phyloP scores from a whole-genome alignment of 2,113 vertebrate species.

The Nerophis lumbriciformis region DNA sequence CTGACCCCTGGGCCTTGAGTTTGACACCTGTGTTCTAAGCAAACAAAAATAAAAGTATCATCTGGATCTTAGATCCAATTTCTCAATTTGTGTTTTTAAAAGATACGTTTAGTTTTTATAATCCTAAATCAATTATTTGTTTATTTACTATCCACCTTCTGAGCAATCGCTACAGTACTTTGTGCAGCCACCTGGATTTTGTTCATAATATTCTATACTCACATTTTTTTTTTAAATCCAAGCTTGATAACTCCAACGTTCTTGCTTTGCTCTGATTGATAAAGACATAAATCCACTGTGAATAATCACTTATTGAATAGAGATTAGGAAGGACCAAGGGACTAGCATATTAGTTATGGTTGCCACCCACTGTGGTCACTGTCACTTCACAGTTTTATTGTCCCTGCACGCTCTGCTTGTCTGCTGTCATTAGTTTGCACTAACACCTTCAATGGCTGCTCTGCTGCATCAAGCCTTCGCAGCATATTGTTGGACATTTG shows the following conservation, averaged over 20 bases:
- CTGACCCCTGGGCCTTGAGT: too few relatives aligned
- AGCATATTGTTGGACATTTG: background rate
- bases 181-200: background rate
- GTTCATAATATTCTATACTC: background rate
- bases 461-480: background rate
- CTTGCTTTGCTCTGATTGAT: slow-evolving; percentile 8
- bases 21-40: too few relatives aligned
- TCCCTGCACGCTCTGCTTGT: background rate
- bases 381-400: slow-evolving; percentile 37
- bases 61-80: background rate
- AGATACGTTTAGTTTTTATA: background rate
- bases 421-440: slow-evolving; percentile 23
- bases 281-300: slow-evolving; percentile 6
- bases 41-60: background rate
- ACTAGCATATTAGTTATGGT: slow-evolving; percentile 39
- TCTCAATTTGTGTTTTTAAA: background rate
- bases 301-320: slow-evolving; percentile 21
- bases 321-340: slow-evolving; percentile 13
- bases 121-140: background rate
- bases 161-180: background rate
- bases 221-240: background rate
- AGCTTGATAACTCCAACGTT: background rate
- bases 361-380: slow-evolving; percentile 25
- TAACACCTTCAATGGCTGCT: background rate
- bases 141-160: background rate